Base-by-base conservation (phyloP, 2,888 invertebrate species). In the Lithosia quadra region DNA sequence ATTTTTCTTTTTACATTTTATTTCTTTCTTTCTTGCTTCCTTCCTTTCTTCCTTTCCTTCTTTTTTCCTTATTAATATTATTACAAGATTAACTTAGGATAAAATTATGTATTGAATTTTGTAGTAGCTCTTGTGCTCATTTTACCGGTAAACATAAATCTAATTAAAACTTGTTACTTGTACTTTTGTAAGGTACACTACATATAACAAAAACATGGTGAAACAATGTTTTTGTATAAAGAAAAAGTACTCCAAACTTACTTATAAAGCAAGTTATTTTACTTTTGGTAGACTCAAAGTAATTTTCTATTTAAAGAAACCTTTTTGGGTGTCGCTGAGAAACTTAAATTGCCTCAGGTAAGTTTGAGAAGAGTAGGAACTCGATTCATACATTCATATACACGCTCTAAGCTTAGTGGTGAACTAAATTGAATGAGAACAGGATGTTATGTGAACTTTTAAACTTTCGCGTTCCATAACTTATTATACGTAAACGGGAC, bases 301-400 rank as follows among this genome's bases (percentile, higher is more conserved):
- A 67, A 68, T 58, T 57, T 67, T 60, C 60, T 39, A 60, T 64
- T 65, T 65, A 5, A 22, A 13, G 28, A 39, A 67, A 67, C 67
- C 73, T 73, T 76, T 73, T 69, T 70, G 73, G 55, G 67, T 72
- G 64, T 63, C 28, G 21, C n/a, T 57, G 63, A 13, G 64, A 76
- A 77, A 76, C 77, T 79, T 79, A 79, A 79, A 79, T 77, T 77
- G 77, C 73, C 73, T 73, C 73, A 76, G 58, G 58, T 18, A 59
- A 56, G 70, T 76, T 76, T 72, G 58, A 65, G 39, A 65, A 73
- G 73, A 79, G 67, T 69, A 69, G 57, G 59, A 24, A 58, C 24
- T 43, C 7, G 18, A 43, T 43, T 28, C 18, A 18, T 43, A 7
- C 18, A 43, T 43, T 43, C 18, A 43, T 43, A 18, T 43, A 43